Evolutionary conservation across 2,113 vertebrate genomes (phyloP).

Genomic region (Periophthalmodon schlosseri): DNA sequence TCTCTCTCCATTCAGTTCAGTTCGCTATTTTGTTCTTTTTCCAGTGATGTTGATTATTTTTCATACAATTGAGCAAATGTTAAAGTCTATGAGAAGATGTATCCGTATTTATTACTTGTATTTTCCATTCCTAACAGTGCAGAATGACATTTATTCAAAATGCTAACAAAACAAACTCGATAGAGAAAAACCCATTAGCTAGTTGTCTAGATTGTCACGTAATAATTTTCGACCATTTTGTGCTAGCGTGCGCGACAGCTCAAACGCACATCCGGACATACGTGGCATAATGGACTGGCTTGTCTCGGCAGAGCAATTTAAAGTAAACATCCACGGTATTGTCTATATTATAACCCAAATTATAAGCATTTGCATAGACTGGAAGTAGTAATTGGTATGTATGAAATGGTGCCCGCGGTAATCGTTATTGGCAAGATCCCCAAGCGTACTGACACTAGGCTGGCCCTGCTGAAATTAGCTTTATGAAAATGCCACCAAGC

Average conservation of each 20-base stretch:
- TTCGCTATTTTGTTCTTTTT: no score
- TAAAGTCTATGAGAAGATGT: no score
- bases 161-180: conserved; percentile 13
- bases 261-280: conserved; percentile 24
- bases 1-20: no score
- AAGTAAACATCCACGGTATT: conserved; percentile 7
- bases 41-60: no score
- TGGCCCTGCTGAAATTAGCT: conserved; percentile 47
- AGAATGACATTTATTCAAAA: conserved; percentile 28
- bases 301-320: conserved; percentile 17
- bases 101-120: not conserved
- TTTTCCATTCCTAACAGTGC: conserved; percentile 24
- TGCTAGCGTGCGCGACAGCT: conserved; percentile 30
- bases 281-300: conserved; percentile 20
- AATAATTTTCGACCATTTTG: conserved; percentile 24
- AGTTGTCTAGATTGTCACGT: conserved; percentile 18
- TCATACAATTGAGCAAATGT: no score
- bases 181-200: conserved; percentile 2
- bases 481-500: conserved; percentile 52
- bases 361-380: conserved; percentile 3
- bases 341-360: conserved; percentile 6
- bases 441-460: conserved; percentile 24
- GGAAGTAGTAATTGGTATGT: conserved; percentile 14
- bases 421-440: conserved; percentile 36
- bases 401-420: conserved; percentile 35